Evolutionary conservation across 2,797 vertebrate species (phyloP).

Genomic region (Liasis olivaceus): DNA sequence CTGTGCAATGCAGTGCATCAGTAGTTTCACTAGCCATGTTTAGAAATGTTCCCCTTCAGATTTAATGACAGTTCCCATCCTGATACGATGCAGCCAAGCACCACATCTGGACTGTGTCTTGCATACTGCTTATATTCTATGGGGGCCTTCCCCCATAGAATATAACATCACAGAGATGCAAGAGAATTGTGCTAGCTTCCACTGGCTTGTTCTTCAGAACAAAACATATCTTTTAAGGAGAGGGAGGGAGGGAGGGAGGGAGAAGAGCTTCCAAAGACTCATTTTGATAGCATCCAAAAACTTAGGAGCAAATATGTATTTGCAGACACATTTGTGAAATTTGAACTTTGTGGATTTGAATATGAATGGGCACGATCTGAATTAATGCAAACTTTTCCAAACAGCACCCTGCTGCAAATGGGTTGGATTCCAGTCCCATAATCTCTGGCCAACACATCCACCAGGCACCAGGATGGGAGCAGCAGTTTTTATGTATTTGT

Average conservation of each 20-base stretch:
- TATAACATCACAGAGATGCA: background rate
- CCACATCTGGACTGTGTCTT: constrained; percentile 17
- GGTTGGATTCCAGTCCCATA: no score
- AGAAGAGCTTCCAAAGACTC: background rate
- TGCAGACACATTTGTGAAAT: background rate
- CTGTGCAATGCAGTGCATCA: background rate
- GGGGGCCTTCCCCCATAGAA: background rate
- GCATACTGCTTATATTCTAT: background rate
- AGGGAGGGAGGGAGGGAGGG: no score
- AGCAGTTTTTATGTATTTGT: no score
- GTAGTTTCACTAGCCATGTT: background rate
- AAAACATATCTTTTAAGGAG: background rate
- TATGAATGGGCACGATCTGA: background rate
- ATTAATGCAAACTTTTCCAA: no score
- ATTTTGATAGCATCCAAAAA: background rate
- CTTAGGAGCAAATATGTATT: background rate
- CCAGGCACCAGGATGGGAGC: no score
- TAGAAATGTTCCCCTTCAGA: background rate
- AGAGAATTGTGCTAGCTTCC: background rate
- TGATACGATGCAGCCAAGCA: background rate
- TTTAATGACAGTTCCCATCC: background rate
- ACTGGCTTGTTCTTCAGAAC: background rate
- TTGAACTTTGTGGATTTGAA: background rate
- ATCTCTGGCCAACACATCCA: no score
- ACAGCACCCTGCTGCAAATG: no score